Percentiles rank a stretch among this genome's conserved stretches.
phyloP scores from a whole-genome alignment of 2,113 vertebrate species.

The Perca fluviatilis region DNA sequence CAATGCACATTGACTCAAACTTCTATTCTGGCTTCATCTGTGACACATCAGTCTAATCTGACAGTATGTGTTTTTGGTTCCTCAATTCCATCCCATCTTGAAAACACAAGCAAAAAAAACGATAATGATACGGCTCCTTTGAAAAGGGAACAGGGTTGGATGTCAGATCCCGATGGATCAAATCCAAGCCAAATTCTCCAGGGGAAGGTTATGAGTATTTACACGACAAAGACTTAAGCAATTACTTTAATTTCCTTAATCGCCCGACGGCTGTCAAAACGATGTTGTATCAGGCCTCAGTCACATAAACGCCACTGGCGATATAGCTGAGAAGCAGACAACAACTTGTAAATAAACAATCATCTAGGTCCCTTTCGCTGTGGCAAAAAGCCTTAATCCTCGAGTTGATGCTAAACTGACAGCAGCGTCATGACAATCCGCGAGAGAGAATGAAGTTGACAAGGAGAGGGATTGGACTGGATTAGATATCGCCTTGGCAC shows the following conservation, averaged over 20 bases:
- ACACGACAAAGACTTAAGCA: constrained; percentile 71
- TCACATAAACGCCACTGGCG: constrained; percentile 60
- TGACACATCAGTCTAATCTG: constrained; percentile 27
- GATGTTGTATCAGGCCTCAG: constrained; percentile 61
- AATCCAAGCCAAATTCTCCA: constrained; percentile 48
- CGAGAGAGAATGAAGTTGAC: constrained; percentile 63
- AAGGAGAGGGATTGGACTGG: constrained; percentile 63
- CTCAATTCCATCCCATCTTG: constrained; percentile 18
- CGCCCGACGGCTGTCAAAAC: constrained; percentile 68
- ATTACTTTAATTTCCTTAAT: constrained; percentile 81
- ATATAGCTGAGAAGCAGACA: constrained; percentile 32
- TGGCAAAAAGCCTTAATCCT: constrained; percentile 60
- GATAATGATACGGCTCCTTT: constrained; percentile 30
- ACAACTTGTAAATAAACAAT: constrained; percentile 76
- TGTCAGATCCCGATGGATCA: constrained; percentile 54
- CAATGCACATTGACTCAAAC: neutral
- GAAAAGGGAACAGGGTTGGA: constrained; percentile 35
- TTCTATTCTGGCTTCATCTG: constrained; percentile 9
- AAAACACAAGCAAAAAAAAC: constrained; percentile 34
- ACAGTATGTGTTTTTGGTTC: constrained; percentile 25
- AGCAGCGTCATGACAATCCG: constrained; percentile 58
- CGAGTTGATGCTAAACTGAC: constrained; percentile 73
- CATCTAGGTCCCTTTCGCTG: constrained; percentile 44
- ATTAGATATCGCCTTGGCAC: constrained; percentile 72
- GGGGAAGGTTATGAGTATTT: constrained; percentile 58